phyloP scores from a whole-genome alignment of 2,888 invertebrate species.

The Pammene fasciana region DNA sequence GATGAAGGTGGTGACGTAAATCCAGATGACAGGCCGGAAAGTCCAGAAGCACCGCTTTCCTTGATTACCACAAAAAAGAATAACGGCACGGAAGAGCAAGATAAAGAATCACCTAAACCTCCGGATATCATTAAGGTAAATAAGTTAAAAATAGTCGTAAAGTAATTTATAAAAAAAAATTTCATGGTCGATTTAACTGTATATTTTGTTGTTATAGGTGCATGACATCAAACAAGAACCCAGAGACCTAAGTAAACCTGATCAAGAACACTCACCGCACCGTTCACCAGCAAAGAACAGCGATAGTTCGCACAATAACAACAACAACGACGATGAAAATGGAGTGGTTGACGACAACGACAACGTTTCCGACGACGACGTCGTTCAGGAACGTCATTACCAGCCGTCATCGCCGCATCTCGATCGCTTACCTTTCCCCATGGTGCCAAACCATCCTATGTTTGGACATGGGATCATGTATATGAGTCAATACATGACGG shows the following conservation, averaged over 20 bases:
- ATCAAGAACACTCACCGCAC: slow-evolving; percentile 72
- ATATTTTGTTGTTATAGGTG: slow-evolving; percentile 62
- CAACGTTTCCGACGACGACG: slow-evolving; percentile 78
- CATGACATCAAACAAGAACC: slow-evolving; percentile 83
- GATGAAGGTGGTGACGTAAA: slow-evolving; percentile 85
- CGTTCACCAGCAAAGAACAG: slow-evolving; percentile 83
- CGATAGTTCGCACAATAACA: slow-evolving; percentile 78
- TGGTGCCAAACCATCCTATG: slow-evolving; percentile 92
- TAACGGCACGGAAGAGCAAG: slow-evolving; percentile 76
- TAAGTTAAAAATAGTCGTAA: background rate
- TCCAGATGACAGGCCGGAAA: slow-evolving; percentile 83
- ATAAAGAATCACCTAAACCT: slow-evolving; percentile 80
- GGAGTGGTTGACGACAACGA: slow-evolving; percentile 80
- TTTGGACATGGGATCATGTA: slow-evolving; percentile 96
- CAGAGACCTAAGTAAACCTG: slow-evolving; percentile 73
- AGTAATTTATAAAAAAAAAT: background rate
- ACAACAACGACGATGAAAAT: slow-evolving; percentile 77
- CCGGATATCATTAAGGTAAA: slow-evolving; percentile 80
- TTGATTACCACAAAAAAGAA: slow-evolving; percentile 85
- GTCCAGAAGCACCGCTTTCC: slow-evolving; percentile 87
- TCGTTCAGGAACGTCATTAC: slow-evolving; percentile 73
- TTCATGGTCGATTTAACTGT: background rate
- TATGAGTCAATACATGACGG: slow-evolving; percentile 92
- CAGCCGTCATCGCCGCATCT: slow-evolving; percentile 71
- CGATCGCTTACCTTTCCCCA: slow-evolving; percentile 86